These are phyloP conservation scores for Rallus crepitans DNA, from an alignment of 2,797 vertebrate genomes.

Conservation along the genomic window DNA sequence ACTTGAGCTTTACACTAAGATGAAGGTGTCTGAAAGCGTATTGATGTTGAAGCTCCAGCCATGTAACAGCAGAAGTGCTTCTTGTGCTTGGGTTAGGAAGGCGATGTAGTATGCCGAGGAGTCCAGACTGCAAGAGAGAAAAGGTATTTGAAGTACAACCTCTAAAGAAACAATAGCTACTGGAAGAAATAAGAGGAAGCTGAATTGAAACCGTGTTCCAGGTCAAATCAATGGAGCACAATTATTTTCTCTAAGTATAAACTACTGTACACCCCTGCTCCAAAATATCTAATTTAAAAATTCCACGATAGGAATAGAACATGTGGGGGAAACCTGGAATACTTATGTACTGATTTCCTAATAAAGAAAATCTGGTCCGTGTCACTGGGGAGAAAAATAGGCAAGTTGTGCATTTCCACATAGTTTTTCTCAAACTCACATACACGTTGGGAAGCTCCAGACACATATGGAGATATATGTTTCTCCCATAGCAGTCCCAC, in stretches of 20 bases:
- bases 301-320: neutral
- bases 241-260: neutral
- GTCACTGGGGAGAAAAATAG: neutral
- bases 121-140: neutral
- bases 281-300: neutral
- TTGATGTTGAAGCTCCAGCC: neutral
- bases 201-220: neutral
- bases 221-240: neutral
- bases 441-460: neutral
- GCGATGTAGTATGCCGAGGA: neutral
- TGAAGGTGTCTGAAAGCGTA: neutral
- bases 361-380: neutral
- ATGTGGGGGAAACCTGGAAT: neutral
- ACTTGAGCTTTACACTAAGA: neutral
- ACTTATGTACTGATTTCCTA: neutral
- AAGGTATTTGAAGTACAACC: neutral
- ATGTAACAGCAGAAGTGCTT: neutral
- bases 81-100: neutral
- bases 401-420: neutral
- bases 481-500: neutral
- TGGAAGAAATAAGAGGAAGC: neutral
- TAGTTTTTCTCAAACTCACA: neutral
- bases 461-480: neutral
- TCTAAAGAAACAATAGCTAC: neutral
- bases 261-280: neutral